Evolutionary conservation across 2,797 vertebrate genomes (phyloP).

Genomic region (Gymnopithys bicolor): DNA sequence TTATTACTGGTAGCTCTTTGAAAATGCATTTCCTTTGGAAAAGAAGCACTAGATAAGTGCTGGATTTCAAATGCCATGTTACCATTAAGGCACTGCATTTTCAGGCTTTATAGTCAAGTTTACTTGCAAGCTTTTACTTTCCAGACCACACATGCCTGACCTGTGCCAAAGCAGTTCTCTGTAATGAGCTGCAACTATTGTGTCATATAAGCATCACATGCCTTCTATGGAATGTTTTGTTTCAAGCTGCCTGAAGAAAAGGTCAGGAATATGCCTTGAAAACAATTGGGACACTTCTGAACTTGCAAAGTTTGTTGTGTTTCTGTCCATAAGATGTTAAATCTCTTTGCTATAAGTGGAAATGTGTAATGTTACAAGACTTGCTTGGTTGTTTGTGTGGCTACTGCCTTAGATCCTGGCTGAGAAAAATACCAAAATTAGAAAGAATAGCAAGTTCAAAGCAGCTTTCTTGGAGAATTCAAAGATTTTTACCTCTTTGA

Average conservation of each 20-base stretch:
- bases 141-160: background rate
- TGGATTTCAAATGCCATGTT: background rate
- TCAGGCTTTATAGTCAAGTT: background rate
- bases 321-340: background rate
- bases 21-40: background rate
- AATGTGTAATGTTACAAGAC: background rate
- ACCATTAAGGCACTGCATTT: background rate
- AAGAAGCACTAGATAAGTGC: background rate
- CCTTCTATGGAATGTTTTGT: background rate
- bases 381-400: background rate
- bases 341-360: background rate
- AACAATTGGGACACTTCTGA: background rate
- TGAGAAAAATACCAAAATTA: background rate
- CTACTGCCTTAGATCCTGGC: background rate
- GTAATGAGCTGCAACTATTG: background rate
- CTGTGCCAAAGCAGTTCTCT: background rate
- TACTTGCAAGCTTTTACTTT: background rate
- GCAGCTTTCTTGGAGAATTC: background rate
- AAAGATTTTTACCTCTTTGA: background rate
- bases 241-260: background rate
- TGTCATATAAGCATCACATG: background rate
- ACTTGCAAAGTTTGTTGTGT: background rate
- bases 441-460: background rate
- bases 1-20: background rate
- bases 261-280: background rate